Evolutionary conservation across 1,140 invertebrate species (phyloP).

Genomic region (Planococcus citri): DNA sequence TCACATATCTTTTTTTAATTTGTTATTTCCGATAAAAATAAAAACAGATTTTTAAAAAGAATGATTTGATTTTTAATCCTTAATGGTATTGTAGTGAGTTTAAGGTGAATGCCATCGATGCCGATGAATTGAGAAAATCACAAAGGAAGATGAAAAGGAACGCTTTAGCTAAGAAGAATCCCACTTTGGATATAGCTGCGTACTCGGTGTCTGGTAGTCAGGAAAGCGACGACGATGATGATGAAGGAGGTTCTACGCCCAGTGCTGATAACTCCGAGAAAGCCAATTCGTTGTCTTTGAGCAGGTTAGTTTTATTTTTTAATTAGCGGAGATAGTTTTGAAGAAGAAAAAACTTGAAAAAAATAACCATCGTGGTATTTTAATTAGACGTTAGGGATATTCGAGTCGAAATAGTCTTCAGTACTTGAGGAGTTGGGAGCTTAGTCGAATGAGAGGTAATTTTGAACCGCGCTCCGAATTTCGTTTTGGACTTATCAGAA

Average conservation of each 20-base stretch:
- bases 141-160: constrained; percentile 48
- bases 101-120: constrained; percentile 75
- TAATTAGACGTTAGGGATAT: too few species aligned
- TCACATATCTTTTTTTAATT: neutral
- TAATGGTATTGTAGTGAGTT: constrained; percentile 49
- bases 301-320: neutral
- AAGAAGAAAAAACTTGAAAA: too few species aligned
- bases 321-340: too few species aligned
- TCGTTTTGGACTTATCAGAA: too few species aligned
- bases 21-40: neutral
- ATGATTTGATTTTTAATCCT: neutral
- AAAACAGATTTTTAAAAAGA: neutral
- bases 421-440: too few species aligned
- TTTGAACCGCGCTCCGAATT: too few species aligned
- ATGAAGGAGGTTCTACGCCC: constrained; percentile 53
- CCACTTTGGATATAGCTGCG: constrained; percentile 24
- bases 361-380: too few species aligned
- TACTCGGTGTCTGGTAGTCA: constrained; percentile 52
- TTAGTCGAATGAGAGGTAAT: too few species aligned
- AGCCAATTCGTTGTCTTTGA: constrained; percentile 30
- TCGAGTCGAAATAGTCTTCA: too few species aligned
- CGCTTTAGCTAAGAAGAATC: constrained; percentile 21
- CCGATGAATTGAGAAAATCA: constrained; percentile 65
- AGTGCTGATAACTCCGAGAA: constrained; percentile 58
- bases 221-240: constrained; percentile 63